Conservation (phyloP, 2,888 invertebrate genomes). For the Dolichopus griseipennis region DNA sequence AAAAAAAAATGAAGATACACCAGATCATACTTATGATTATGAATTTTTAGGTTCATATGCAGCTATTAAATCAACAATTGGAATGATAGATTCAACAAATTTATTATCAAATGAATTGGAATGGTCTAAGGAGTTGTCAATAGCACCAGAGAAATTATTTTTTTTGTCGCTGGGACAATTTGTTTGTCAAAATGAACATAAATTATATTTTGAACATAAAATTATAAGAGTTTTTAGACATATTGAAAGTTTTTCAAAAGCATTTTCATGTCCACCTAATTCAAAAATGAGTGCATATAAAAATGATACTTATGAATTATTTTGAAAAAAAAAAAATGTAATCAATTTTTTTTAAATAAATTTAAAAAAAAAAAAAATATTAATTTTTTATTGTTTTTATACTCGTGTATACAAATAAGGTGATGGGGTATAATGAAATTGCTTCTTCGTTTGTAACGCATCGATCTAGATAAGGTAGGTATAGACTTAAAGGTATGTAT, state of each 20-base stretch:
- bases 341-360: too few species aligned
- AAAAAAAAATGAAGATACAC: neutral
- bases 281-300: neutral
- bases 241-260: neutral
- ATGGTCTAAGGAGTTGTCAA: neutral
- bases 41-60: neutral
- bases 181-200: neutral
- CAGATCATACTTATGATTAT: neutral
- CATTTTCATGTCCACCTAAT: neutral
- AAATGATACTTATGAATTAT: neutral
- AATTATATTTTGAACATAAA: neutral
- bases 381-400: too few species aligned
- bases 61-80: neutral
- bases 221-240: neutral
- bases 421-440: too few species aligned
- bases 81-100: neutral
- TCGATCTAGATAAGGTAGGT: too few species aligned
- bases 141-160: neutral
- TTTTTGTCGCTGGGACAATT: neutral
- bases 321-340: too few species aligned
- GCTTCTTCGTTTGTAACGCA: too few species aligned
- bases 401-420: too few species aligned
- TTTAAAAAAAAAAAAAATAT: too few species aligned
- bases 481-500: too few species aligned
- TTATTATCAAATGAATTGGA: too few species aligned